A percentile compares a stretch with the other conserved stretches of the same genome.
These are phyloP conservation scores for Crepidodera aurea DNA, from an alignment of 2,888 invertebrate species.

Conservation along the genomic window DNA sequence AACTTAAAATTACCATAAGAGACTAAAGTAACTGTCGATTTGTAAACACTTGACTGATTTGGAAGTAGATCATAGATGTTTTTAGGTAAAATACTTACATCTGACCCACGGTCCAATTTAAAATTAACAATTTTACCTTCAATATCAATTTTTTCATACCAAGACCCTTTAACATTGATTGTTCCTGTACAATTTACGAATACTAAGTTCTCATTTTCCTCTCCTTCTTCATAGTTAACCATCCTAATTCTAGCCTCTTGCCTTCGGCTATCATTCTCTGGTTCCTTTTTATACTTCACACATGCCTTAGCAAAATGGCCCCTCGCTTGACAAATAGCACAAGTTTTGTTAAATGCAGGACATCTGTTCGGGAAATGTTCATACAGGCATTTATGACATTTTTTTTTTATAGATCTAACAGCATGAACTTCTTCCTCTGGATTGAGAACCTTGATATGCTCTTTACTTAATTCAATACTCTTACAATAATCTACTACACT, in stretches of 20 bases:
- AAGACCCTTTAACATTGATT: background rate
- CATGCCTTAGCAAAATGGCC: slow-evolving; percentile 15
- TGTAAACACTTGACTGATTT: background rate
- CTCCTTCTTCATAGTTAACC: background rate
- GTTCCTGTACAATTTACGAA: background rate
- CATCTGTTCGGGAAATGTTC: background rate
- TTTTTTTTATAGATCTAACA: background rate
- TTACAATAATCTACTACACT: slow-evolving; percentile 8
- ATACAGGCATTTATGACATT: background rate
- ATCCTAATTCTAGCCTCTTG: background rate
- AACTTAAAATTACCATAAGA: slow-evolving; percentile 15
- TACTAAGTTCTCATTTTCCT: background rate
- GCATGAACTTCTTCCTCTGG: background rate
- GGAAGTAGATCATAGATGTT: background rate
- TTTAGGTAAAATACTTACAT: slow-evolving; percentile 14
- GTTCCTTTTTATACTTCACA: background rate
- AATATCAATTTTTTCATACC: background rate
- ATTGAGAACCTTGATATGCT: slow-evolving; percentile 4
- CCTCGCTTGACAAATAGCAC: background rate
- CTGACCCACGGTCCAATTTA: slow-evolving; percentile 14
- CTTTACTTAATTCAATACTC: background rate
- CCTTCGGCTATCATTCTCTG: background rate
- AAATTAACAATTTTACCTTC: slow-evolving; percentile 4
- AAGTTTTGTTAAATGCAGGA: background rate
- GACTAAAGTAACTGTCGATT: background rate